A percentile compares a stretch with the other conserved stretches of the same genome.
phyloP scores from a whole-genome alignment of 2,888 invertebrate genomes.

The Nasonia oneida region DNA sequence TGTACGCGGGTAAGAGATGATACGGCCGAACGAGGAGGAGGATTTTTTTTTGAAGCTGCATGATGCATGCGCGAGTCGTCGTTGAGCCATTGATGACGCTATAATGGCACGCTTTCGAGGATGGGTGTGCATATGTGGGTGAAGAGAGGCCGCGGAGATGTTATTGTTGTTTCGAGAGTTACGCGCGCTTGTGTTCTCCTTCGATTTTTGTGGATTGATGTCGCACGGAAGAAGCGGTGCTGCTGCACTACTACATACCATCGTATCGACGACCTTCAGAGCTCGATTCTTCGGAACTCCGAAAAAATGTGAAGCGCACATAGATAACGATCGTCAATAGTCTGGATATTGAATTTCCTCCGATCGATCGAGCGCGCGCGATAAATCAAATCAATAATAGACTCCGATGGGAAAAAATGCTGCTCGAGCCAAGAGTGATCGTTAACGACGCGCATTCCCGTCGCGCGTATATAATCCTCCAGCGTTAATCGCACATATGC shows the following conservation, averaged over 20 bases:
- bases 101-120: not conserved
- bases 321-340: not conserved
- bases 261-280: too few species aligned
- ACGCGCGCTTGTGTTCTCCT: not conserved
- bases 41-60: conserved; percentile 9
- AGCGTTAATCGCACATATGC: conserved; percentile 31
- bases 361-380: not conserved
- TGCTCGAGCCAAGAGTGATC: not conserved
- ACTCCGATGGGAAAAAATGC: not conserved
- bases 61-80: not conserved
- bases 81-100: not conserved
- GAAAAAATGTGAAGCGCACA: not conserved
- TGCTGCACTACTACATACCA: too few species aligned
- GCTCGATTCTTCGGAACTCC: too few species aligned
- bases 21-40: not conserved
- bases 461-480: not conserved
- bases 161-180: not conserved
- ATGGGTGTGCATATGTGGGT: not conserved
- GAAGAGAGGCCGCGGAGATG: not conserved
- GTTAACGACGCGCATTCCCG: conserved; percentile 40
- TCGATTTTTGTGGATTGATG: not conserved
- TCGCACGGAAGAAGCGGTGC: too few species aligned
- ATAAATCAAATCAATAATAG: not conserved
- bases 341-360: not conserved
- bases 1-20: not conserved